These are phyloP conservation scores for Acanthiza pusilla DNA, from an alignment of 2,797 vertebrate species.

Conservation along the genomic window DNA sequence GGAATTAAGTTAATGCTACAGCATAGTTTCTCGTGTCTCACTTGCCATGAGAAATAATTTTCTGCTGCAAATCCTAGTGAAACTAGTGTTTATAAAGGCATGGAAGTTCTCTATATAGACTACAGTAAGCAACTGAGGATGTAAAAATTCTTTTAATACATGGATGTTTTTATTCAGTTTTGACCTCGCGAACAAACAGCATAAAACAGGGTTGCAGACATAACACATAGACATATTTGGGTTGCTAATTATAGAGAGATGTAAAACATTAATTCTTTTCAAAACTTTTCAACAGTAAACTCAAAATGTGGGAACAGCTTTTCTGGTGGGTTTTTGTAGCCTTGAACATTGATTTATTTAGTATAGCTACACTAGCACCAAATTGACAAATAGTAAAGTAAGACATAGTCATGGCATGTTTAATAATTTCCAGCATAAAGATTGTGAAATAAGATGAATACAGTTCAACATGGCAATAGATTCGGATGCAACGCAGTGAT, in stretches of 20 bases:
- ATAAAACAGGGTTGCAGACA: neutral
- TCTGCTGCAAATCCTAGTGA: neutral
- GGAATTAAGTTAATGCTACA: neutral
- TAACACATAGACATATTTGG: neutral
- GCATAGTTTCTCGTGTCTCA: neutral
- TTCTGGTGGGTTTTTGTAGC: neutral
- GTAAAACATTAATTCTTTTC: neutral
- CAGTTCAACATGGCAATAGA: neutral
- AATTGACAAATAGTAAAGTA: neutral
- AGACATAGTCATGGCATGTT: neutral
- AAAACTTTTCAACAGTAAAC: neutral
- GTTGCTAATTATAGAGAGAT: neutral
- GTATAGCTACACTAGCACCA: neutral
- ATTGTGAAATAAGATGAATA: neutral
- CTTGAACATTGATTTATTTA: neutral
- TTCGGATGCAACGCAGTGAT: neutral
- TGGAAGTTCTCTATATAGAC: neutral
- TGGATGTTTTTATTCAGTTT: neutral
- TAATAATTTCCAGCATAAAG: neutral
- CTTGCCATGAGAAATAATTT: neutral
- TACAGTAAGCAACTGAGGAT: neutral
- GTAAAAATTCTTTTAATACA: neutral
- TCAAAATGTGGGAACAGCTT: neutral
- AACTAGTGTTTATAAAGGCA: neutral
- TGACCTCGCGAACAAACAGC: neutral